Evolutionary conservation across 1,140 invertebrate species (phyloP), one percentile per base, ranked within the genome.

Genomic region (Zaprionus kolodkinae): DNA sequence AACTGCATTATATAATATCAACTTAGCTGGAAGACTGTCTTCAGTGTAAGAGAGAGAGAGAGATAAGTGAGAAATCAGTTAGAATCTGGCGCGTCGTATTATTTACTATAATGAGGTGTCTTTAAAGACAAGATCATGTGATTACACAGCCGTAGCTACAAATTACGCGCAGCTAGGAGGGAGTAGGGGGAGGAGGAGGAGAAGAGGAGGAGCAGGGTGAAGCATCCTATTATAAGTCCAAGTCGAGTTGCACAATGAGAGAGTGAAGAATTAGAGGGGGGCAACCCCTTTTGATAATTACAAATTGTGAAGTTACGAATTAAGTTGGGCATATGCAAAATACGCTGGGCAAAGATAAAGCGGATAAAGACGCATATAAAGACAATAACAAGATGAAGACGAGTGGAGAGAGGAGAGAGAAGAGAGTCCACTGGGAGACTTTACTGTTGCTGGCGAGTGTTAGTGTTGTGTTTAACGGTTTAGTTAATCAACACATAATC

Each of bases 401-500:
- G 15, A 50, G 50, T 45, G 7, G n/a, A 17, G 40, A 45, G 35
- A 54, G 30, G 27, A 48, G 40, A 43, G 6, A 6, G 30, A 33
- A 3, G 4, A 6, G 30, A 21, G 21, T 21, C 30, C 1, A 38
- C 38, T 33, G 30, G 30, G n/a, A n/a, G 40, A 45, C 40, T 67
- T 55, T 63, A 72, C 62, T 48, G 56, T 70, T 50, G 45, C 11
- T 12, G 45, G 17, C n/a, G 43, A 35, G 43, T 27, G 48, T 35
- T 45, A 68, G 60, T 57, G 62, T 67, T 64, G 60, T 40, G 61
- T 50, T 69, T 66, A 78, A 78, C 82, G 78, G 81, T 85, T 52
- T 33, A 81, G 77, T 78, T 79, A 80, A 85, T 86, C 76, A 79
- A 75, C 79, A 59, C 79, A 80, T 87, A 87, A 88, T 88, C 84